phyloP scores from a whole-genome alignment of 2,888 invertebrate genomes.

The Emmelina monodactyla region DNA sequence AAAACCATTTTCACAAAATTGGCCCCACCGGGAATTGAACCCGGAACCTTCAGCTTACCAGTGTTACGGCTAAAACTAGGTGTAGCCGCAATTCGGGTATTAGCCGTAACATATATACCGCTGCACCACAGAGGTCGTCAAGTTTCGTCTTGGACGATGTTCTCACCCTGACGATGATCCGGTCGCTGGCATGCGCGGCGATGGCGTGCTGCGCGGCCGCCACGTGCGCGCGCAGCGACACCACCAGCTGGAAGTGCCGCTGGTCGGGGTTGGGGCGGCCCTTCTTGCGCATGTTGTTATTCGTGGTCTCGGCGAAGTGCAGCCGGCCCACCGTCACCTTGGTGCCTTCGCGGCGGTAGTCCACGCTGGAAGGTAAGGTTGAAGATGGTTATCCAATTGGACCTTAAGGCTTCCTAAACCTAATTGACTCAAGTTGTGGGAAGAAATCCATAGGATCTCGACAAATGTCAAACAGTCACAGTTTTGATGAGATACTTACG shows the following conservation, averaged over 20 bases:
- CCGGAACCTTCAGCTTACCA: too few species aligned
- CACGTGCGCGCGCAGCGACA: slow-evolving; percentile 90
- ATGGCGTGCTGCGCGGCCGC: slow-evolving; percentile 81
- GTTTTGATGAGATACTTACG: too few species aligned
- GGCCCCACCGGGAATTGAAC: too few species aligned
- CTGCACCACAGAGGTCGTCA: too few species aligned
- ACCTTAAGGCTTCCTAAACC: neutral
- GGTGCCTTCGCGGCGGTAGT: slow-evolving; percentile 85
- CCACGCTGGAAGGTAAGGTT: slow-evolving; percentile 70
- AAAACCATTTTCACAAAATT: too few species aligned
- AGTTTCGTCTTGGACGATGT: too few species aligned
- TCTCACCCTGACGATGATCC: slow-evolving; percentile 94
- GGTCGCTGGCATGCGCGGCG: slow-evolving; percentile 90
- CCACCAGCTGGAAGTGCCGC: slow-evolving; percentile 94
- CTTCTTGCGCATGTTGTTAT: slow-evolving; percentile 99
- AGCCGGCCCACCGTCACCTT: slow-evolving; percentile 95
- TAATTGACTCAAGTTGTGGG: too few species aligned
- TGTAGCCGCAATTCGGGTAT: too few species aligned
- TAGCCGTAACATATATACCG: too few species aligned
- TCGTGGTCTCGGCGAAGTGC: slow-evolving; percentile 98
- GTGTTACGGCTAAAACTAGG: too few species aligned
- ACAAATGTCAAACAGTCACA: too few species aligned
- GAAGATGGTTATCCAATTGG: neutral
- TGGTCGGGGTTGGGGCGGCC: slow-evolving; percentile 99
- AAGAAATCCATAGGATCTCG: too few species aligned